phyloP scores from a whole-genome alignment of 2,113 vertebrate species.

The Carassius auratus region DNA sequence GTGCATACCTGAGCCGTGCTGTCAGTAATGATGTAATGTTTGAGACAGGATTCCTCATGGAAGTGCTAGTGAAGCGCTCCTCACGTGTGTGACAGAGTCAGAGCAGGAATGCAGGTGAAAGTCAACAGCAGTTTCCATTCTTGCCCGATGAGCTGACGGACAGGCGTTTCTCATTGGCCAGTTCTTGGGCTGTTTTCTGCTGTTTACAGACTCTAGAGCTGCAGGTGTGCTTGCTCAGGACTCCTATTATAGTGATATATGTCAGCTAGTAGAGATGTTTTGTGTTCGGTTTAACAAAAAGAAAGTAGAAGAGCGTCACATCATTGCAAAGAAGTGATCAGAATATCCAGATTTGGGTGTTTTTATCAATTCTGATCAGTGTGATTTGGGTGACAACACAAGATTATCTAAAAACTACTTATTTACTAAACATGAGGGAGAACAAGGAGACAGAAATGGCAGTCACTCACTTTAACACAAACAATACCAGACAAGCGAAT shows the following conservation, averaged over 20 bases:
- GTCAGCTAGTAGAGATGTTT: background rate
- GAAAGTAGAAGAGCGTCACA: too few species aligned
- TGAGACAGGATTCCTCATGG: constrained; percentile 50
- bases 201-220: background rate
- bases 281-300: background rate
- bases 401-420: too few species aligned
- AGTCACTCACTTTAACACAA: too few species aligned
- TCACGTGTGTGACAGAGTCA: constrained; percentile 17
- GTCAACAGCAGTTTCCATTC: constrained; percentile 26
- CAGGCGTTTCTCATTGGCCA: background rate
- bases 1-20: constrained; percentile 7
- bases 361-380: too few species aligned
- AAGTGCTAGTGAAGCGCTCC: constrained; percentile 32
- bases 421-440: too few species aligned
- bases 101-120: constrained; percentile 46
- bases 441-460: too few species aligned
- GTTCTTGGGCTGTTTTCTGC: background rate
- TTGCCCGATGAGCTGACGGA: too few species aligned
- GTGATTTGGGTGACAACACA: too few species aligned
- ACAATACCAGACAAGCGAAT: too few species aligned
- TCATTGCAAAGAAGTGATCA: too few species aligned
- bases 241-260: background rate
- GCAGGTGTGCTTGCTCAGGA: background rate
- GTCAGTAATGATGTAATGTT: constrained; percentile 54
- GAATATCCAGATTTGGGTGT: too few species aligned